Evolutionary conservation across 1,140 invertebrate species (phyloP).

Genomic region (Mya arenaria): DNA sequence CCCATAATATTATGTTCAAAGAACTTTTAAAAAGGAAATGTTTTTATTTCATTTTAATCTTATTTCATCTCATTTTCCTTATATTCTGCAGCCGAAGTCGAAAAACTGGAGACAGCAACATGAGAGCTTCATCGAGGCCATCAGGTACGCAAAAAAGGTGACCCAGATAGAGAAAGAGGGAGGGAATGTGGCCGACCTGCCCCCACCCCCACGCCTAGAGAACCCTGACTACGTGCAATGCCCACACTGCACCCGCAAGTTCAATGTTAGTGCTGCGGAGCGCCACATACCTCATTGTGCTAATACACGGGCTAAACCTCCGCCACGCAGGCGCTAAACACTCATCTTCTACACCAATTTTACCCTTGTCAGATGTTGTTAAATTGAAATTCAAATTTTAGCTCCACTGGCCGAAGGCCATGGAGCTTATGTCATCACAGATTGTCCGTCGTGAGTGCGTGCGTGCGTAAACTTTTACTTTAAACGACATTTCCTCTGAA

Average conservation of each 20-base stretch:
- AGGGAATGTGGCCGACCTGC: conserved; percentile 92
- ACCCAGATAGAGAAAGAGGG: conserved; percentile 92
- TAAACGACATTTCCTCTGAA: too few relatives aligned
- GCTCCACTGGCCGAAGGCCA: too few relatives aligned
- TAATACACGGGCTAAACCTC: conserved; percentile 84
- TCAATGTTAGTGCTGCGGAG: conserved; percentile 92
- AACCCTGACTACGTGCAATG: conserved; percentile 94
- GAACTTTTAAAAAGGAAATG: too few relatives aligned
- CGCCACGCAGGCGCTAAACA: conserved; percentile 60
- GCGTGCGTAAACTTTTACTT: too few relatives aligned
- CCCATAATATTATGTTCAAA: too few relatives aligned
- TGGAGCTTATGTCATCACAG: too few relatives aligned
- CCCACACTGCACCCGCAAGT: conserved; percentile 93
- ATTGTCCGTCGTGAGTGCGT: too few relatives aligned
- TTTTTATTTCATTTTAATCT: neutral
- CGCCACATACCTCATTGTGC: conserved; percentile 97
- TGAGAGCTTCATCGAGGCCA: conserved; percentile 94
- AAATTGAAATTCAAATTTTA: too few relatives aligned
- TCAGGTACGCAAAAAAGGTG: conserved; percentile 93
- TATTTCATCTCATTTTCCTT: conserved; percentile 43
- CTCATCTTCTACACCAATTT: too few relatives aligned
- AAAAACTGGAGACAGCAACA: conserved; percentile 95
- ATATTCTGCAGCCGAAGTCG: conserved; percentile 86
- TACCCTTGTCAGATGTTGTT: too few relatives aligned
- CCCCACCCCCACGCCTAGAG: conserved; percentile 90